phyloP scores from a whole-genome alignment of 92 coral and sea anemone genomes.

The Epizoanthus fatuus region DNA sequence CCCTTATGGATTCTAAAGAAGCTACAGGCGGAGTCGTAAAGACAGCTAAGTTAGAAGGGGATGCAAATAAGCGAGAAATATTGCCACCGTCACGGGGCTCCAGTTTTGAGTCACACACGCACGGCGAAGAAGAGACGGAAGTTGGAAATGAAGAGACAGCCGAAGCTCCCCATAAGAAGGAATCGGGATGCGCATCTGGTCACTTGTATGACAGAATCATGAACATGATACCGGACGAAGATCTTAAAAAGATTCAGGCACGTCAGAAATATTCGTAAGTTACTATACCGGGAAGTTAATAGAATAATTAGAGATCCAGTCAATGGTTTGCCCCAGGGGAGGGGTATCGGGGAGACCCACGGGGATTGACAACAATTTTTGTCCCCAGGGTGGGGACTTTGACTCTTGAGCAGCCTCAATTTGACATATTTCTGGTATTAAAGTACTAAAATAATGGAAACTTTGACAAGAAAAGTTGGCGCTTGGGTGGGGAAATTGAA shows the following conservation, averaged over 20 bases:
- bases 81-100: conserved; percentile 23
- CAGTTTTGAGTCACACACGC: not conserved
- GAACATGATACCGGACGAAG: conserved; percentile 67
- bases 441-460: no score
- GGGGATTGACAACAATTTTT: no score
- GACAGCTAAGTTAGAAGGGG: conserved; percentile 12
- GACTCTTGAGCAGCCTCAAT: no score
- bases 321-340: no score
- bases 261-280: conserved; percentile 78
- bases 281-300: no score
- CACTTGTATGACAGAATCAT: conserved; percentile 65
- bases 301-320: no score
- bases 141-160: not conserved
- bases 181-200: conserved; percentile 61
- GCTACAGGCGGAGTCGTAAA: not conserved
- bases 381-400: no score
- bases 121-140: conserved; percentile 11
- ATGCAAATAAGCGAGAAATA: conserved; percentile 9
- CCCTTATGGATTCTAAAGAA: conserved; percentile 16
- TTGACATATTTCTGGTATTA: no score
- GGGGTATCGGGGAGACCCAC: no score
- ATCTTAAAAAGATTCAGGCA: conserved; percentile 54
- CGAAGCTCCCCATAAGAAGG: not conserved
- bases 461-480: no score
- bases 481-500: no score